Conservation (phyloP, 2,888 invertebrate genomes). For the Cancer borealis region DNA sequence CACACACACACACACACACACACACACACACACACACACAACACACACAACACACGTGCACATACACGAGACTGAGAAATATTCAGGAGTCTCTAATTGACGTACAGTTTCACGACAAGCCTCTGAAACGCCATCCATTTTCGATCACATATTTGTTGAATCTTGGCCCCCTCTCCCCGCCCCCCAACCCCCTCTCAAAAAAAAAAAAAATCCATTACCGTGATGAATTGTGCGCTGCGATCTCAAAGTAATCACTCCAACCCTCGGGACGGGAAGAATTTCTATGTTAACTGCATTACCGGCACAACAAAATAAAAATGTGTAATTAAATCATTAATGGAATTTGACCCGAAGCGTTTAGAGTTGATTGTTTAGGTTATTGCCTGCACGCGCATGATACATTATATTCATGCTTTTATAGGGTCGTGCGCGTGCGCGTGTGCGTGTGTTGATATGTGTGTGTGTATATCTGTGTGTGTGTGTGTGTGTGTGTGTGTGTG, state of each 20-base stretch:
- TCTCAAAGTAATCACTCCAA: not conserved
- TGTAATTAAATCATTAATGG: constrained; percentile 12
- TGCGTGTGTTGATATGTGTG: not conserved
- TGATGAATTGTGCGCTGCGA: not conserved
- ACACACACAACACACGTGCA: too few relatives aligned
- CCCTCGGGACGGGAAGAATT: not conserved
- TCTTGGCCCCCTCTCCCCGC: not conserved
- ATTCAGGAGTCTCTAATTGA: not conserved
- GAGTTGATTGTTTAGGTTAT: not conserved
- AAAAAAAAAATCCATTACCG: not conserved
- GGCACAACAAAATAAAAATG: constrained; percentile 9
- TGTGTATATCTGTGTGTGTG: not conserved
- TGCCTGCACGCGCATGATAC: not conserved
- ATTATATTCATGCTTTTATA: not conserved
- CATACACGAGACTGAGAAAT: not conserved
- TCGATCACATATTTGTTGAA: not conserved
- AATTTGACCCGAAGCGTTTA: constrained; percentile 12
- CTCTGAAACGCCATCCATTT: not conserved
- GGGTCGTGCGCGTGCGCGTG: not conserved
- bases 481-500: too few relatives aligned
- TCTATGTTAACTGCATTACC: constrained; percentile 20
- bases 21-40: not conserved
- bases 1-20: not conserved
- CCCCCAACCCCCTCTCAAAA: not conserved
- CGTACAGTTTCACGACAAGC: not conserved